Conservation (phyloP, 2,888 invertebrate genomes). For the Myathropa florea region DNA sequence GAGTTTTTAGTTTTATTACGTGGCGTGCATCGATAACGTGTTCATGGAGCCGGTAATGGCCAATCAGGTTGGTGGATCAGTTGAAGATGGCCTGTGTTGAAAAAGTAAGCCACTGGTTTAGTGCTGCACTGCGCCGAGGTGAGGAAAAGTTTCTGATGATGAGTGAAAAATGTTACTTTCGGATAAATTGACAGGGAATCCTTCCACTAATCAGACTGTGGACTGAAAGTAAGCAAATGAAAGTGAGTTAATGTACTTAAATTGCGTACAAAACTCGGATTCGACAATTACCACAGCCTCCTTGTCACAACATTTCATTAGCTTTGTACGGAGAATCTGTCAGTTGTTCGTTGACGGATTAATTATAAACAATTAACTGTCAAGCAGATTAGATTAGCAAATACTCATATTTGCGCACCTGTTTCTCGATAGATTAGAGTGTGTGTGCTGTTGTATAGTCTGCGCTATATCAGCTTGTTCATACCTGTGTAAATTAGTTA, state of each 20-base stretch:
- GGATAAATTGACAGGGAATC: neutral
- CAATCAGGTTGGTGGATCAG: constrained; percentile 16
- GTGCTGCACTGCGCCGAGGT: neutral
- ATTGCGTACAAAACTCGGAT: too few species aligned
- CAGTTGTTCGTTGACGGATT: too few species aligned
- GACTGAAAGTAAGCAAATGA: neutral
- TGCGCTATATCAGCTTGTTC: too few species aligned
- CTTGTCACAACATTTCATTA: too few species aligned
- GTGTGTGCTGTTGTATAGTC: too few species aligned
- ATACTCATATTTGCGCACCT: too few species aligned
- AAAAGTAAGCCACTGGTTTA: neutral
- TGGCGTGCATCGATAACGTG: constrained; percentile 43
- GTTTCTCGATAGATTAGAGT: too few species aligned
- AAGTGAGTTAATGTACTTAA: neutral
- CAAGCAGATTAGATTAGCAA: too few species aligned
- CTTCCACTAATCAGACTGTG: neutral
- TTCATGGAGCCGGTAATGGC: constrained; percentile 16
- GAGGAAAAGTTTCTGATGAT: neutral
- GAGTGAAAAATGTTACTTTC: neutral
- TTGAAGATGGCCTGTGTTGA: neutral
- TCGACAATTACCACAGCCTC: too few species aligned
- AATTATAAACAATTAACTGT: too few species aligned
- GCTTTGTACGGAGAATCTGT: too few species aligned
- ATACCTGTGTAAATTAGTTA: too few species aligned
- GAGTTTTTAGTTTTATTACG: constrained; percentile 33